phyloP scores from a whole-genome alignment of 2,888 invertebrate species.

The Cosmia pyralina region DNA sequence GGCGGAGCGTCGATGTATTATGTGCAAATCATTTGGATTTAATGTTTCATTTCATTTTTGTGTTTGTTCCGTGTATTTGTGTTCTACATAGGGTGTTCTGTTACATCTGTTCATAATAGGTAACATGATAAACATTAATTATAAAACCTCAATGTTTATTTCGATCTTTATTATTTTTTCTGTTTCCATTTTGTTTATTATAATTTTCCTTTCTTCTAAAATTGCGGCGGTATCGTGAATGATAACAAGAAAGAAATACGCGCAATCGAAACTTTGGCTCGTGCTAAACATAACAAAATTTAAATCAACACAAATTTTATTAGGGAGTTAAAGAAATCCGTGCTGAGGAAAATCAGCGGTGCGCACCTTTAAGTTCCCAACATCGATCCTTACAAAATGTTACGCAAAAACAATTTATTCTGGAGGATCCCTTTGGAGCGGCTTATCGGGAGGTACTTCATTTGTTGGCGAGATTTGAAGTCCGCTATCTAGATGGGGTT shows the following conservation, averaged over 20 bases:
- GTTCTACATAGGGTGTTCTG: conserved; percentile 13
- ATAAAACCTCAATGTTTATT: conserved; percentile 37
- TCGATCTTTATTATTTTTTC: conserved; percentile 13
- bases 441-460: conserved; percentile 71
- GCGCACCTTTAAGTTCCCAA: conserved; percentile 62
- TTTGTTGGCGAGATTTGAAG: conserved; percentile 70
- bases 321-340: conserved; percentile 52
- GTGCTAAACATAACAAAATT: conserved; percentile 57
- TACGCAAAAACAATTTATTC: conserved; percentile 66
- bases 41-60: conserved; percentile 8
- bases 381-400: conserved; percentile 59
- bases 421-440: conserved; percentile 44
- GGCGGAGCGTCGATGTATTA: conserved; percentile 12
- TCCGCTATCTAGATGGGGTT: conserved; percentile 64
- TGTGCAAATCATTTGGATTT: conserved; percentile 27
- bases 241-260: conserved; percentile 36
- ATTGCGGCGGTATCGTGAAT: conserved; percentile 31
- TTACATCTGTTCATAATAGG: conserved; percentile 48
- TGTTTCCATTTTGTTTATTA: conserved; percentile 14
- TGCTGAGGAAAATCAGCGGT: conserved; percentile 51
- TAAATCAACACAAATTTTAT: conserved; percentile 59
- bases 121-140: conserved; percentile 39
- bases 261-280: conserved; percentile 33
- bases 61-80: conserved; percentile 16
- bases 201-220: conserved; percentile 27